Conservation (phyloP, 2,888 invertebrate species). For the Lapara coniferarum region DNA sequence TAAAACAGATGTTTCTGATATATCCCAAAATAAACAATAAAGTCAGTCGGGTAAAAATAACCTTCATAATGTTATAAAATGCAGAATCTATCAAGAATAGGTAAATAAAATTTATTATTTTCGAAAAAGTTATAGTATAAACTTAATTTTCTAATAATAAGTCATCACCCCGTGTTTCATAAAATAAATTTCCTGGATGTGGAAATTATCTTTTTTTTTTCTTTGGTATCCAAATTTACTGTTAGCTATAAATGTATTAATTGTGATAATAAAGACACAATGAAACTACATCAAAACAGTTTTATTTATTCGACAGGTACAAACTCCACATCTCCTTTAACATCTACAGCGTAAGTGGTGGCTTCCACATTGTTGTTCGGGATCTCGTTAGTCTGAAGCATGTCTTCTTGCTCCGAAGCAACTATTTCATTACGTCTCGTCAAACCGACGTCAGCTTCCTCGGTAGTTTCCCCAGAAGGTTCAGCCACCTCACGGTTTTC, state of each 20-base stretch:
- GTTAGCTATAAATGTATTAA: too few species aligned
- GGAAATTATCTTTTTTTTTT: too few species aligned
- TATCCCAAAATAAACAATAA: background rate
- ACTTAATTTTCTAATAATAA: too few species aligned
- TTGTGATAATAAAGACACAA: background rate
- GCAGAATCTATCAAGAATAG: too few species aligned
- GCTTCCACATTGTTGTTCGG: constrained; percentile 53
- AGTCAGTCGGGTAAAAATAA: too few species aligned
- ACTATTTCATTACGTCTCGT: constrained; percentile 38
- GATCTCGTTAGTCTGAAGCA: constrained; percentile 55
- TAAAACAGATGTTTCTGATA: background rate
- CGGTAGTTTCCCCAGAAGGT: constrained; percentile 31
- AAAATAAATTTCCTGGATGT: too few species aligned
- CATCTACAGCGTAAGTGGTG: constrained; percentile 69
- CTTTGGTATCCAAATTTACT: too few species aligned
- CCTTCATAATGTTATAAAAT: too few species aligned
- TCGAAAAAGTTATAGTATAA: too few species aligned
- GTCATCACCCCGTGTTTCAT: too few species aligned
- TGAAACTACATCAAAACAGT: constrained; percentile 9
- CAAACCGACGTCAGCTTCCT: constrained; percentile 56
- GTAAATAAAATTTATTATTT: too few species aligned
- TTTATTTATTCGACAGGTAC: constrained; percentile 51
- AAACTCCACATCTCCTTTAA: constrained; percentile 68
- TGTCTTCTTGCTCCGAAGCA: constrained; percentile 38
- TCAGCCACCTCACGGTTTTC: constrained; percentile 62